These are phyloP conservation scores for Berghia stephanieae DNA, from an alignment of 1,140 invertebrate genomes.

Conservation along the genomic window DNA sequence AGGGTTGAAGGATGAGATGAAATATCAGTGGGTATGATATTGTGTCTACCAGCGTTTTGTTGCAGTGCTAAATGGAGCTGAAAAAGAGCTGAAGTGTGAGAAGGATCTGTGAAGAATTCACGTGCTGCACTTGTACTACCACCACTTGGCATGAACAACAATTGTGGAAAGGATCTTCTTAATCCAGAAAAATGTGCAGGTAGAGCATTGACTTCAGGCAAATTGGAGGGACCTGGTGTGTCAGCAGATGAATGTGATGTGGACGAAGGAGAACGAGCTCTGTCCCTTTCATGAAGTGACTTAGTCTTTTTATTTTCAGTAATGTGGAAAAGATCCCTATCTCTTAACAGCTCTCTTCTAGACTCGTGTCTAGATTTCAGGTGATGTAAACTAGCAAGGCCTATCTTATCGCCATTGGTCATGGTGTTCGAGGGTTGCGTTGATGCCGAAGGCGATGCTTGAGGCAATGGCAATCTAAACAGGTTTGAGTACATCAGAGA, in stretches of 20 bases:
- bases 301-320: background rate
- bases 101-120: too few species aligned
- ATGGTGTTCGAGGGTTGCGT: background rate
- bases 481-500: slow-evolving; percentile 32
- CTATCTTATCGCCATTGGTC: background rate
- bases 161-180: too few species aligned
- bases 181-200: background rate
- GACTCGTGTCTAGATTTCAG: slow-evolving; percentile 9
- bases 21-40: too few species aligned
- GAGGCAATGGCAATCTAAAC: slow-evolving; percentile 14
- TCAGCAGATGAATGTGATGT: slow-evolving; percentile 22
- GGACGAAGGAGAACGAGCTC: background rate
- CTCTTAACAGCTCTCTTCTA: slow-evolving; percentile 11
- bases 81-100: background rate
- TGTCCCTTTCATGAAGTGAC: background rate
- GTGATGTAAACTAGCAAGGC: background rate
- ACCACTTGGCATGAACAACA: too few species aligned
- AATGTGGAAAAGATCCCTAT: background rate
- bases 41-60: background rate
- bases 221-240: slow-evolving; percentile 8
- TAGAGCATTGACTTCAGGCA: background rate
- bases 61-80: background rate
- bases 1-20: too few species aligned
- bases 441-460: background rate
- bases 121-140: too few species aligned